These are phyloP conservation scores for Phrynosoma platyrhinos DNA, from an alignment of 2,113 vertebrate species.

Conservation along the genomic window DNA sequence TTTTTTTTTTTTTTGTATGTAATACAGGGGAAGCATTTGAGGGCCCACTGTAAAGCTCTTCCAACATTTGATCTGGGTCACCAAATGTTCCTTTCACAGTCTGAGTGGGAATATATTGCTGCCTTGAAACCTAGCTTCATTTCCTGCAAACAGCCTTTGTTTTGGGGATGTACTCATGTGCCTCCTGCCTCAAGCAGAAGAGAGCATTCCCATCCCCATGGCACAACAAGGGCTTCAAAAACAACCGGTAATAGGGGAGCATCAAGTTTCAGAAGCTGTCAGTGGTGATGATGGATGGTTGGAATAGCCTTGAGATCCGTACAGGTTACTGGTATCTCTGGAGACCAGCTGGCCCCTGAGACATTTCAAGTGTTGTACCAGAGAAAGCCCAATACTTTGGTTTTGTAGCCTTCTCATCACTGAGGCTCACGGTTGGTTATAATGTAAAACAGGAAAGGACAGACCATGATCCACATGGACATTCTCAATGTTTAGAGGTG, in stretches of 20 bases:
- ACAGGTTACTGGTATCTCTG: background rate
- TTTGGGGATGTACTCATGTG: background rate
- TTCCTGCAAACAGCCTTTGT: background rate
- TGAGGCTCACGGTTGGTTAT: too few relatives aligned
- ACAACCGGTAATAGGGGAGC: too few relatives aligned
- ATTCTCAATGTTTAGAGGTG: too few relatives aligned
- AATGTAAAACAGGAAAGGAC: too few relatives aligned
- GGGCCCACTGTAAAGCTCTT: too few relatives aligned
- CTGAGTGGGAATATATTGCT: background rate
- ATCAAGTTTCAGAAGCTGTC: slow-evolving; percentile 7
- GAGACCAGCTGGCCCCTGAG: background rate
- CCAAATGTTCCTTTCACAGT: background rate
- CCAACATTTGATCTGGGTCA: background rate
- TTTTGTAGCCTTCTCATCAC: background rate
- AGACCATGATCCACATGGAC: too few relatives aligned
- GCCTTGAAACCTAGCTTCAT: background rate
- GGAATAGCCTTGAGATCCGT: background rate
- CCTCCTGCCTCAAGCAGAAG: background rate
- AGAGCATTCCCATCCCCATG: background rate
- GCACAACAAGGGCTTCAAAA: background rate
- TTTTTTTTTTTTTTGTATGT: too few relatives aligned
- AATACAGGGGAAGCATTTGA: too few relatives aligned
- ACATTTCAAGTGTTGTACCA: background rate
- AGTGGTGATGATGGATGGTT: background rate
- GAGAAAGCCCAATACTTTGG: background rate